A percentile compares a stretch with the other conserved stretches of the same genome.
Conservation (phyloP, 2,113 vertebrate genomes). For the Chrysochloris asiatica region DNA sequence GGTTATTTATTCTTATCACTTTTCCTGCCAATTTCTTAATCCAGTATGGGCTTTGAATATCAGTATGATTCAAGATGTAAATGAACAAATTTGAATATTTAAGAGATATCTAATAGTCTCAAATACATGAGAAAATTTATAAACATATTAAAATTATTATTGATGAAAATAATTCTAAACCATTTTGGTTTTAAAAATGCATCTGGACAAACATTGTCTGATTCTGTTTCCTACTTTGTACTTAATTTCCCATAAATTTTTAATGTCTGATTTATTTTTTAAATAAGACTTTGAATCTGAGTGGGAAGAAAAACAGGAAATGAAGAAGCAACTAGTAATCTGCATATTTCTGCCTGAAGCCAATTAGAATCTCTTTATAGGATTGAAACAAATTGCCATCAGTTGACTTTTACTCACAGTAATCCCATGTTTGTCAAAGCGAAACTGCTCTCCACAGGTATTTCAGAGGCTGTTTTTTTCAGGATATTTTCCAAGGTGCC, state of each 20-base stretch:
- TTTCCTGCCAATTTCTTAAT: constrained; percentile 37
- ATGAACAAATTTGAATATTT: constrained; percentile 43
- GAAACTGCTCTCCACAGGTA: neutral
- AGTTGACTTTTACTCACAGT: neutral
- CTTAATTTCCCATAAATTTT: neutral
- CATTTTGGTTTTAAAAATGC: neutral
- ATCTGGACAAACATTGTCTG: neutral
- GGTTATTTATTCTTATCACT: neutral
- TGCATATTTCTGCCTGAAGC: neutral
- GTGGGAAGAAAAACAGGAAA: neutral
- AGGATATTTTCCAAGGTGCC: neutral
- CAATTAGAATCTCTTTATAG: neutral
- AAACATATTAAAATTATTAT: constrained; percentile 35
- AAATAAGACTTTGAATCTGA: neutral
- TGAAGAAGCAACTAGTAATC: neutral
- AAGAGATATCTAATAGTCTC: neutral
- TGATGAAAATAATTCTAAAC: constrained; percentile 11
- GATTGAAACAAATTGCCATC: neutral
- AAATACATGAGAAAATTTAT: constrained; percentile 7
- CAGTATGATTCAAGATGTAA: constrained; percentile 40
- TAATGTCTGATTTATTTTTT: neutral
- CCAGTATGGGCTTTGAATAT: constrained; percentile 7
- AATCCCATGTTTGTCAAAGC: neutral
- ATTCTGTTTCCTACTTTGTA: neutral
- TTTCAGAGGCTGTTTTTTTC: neutral